These are phyloP conservation scores for Amazona vittata DNA, from an alignment of 2,113 vertebrate species.

Conservation along the genomic window DNA sequence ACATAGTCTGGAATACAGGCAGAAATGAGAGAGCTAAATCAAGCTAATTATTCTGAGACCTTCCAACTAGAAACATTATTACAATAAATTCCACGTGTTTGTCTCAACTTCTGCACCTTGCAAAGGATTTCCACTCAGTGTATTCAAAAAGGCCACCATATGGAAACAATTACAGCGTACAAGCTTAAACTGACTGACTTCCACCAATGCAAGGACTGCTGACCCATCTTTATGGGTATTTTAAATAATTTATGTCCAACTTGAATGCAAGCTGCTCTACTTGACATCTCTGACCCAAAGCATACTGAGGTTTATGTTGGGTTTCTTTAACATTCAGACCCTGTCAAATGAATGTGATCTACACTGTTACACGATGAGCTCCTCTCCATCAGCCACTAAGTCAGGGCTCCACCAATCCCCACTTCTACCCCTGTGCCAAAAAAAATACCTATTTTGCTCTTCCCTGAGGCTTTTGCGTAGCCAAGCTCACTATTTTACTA, in stretches of 20 bases:
- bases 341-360: slow-evolving; percentile 22
- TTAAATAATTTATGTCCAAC: slow-evolving; percentile 60
- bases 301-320: slow-evolving; percentile 28
- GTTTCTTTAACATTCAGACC: slow-evolving; percentile 57
- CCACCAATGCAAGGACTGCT: not conserved
- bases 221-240: slow-evolving; percentile 54
- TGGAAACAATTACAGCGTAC: slow-evolving; percentile 38
- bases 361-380: not conserved
- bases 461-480: not conserved
- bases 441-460: not conserved
- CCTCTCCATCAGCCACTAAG: not conserved
- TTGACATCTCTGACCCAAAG: slow-evolving; percentile 50
- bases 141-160: not conserved
- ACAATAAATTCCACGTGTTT: slow-evolving; percentile 38
- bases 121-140: not conserved
- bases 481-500: not conserved
- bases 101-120: not conserved
- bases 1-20: not conserved
- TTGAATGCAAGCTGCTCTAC: slow-evolving; percentile 50
- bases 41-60: slow-evolving; percentile 57
- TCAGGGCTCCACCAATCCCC: not conserved
- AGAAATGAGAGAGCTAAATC: slow-evolving; percentile 40
- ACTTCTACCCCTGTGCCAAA: not conserved
- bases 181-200: not conserved
- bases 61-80: slow-evolving; percentile 17